phyloP scores from a whole-genome alignment of 2,113 vertebrate species.

The Laticauda laticaudata region DNA sequence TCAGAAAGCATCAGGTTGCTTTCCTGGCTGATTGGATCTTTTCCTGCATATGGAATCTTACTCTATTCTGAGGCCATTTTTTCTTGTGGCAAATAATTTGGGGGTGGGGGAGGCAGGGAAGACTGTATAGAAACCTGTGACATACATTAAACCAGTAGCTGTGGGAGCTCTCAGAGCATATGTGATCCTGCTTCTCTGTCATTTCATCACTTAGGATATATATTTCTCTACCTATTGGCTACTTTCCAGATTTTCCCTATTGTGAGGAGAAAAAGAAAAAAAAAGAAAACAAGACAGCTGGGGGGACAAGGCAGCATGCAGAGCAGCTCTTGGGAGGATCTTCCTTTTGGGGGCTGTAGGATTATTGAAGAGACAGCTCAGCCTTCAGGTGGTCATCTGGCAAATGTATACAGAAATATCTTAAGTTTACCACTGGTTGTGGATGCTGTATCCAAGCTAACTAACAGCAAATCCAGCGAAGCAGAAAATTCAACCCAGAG shows the following conservation, averaged over 20 bases:
- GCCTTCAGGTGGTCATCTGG: neutral
- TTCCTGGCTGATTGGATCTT: neutral
- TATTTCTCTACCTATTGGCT: neutral
- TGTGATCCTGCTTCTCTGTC: neutral
- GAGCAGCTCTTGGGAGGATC: neutral
- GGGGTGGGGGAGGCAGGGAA: neutral
- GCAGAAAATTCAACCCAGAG: slow-evolving; percentile 38
- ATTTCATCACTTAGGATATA: neutral
- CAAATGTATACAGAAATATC: neutral
- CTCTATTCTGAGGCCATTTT: neutral
- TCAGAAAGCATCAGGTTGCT: neutral
- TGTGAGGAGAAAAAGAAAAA: neutral
- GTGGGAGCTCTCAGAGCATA: neutral
- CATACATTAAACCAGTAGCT: neutral
- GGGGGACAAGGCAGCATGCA: neutral
- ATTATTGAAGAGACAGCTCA: neutral
- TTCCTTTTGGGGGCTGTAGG: neutral
- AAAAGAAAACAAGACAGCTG: neutral
- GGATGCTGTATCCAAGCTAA: neutral
- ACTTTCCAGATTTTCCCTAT: neutral
- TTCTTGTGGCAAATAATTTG: neutral
- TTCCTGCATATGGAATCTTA: neutral
- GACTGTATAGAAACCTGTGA: neutral
- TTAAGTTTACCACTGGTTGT: neutral
- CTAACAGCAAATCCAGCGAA: fast-evolving